A percentile compares a stretch with the other conserved stretches of the same genome.
phyloP scores from a whole-genome alignment of 2,888 invertebrate genomes.

The Acanthopleura granulata region DNA sequence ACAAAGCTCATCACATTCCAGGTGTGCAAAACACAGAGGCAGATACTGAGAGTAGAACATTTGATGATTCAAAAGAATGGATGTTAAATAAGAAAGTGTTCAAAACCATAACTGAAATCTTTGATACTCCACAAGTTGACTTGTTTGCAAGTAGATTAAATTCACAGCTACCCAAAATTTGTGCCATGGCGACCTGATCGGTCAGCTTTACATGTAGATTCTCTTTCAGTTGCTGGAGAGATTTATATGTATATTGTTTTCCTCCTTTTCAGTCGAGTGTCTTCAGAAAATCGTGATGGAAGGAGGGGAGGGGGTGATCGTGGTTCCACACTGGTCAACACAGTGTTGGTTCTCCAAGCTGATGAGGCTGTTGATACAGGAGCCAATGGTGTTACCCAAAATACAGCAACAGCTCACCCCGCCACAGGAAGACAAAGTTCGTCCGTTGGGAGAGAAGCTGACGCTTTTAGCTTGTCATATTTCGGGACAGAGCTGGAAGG shows the following conservation, averaged over 20 bases:
- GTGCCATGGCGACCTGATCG: slow-evolving; percentile 1
- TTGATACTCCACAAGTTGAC: slow-evolving; percentile 22
- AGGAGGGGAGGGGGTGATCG: not conserved
- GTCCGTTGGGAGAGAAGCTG: too few species aligned
- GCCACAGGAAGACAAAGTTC: not conserved
- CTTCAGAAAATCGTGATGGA: slow-evolving; percentile 7
- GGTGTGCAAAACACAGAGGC: slow-evolving; percentile 28
- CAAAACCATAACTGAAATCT: slow-evolving; percentile 4
- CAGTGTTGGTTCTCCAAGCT: not conserved
- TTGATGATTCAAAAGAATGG: slow-evolving; percentile 29
- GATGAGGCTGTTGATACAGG: not conserved
- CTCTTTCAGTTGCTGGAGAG: not conserved
- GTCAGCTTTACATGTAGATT: not conserved
- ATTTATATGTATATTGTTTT: not conserved
- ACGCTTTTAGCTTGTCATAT: too few species aligned
- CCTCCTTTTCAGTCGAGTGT: slow-evolving; percentile 2
- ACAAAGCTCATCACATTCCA: slow-evolving; percentile 28
- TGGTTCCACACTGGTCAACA: slow-evolving; percentile 10
- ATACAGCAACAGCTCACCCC: not conserved
- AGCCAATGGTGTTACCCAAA: not conserved
- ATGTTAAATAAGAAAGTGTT: slow-evolving; percentile 19
- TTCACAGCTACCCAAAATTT: not conserved
- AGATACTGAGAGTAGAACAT: slow-evolving; percentile 24
- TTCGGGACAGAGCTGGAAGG: too few species aligned
- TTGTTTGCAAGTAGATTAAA: slow-evolving; percentile 31